A percentile compares a stretch with the other conserved stretches of the same genome.
Evolutionary conservation across 2,113 vertebrate genomes (phyloP).

Genomic region (Capra hircus): DNA sequence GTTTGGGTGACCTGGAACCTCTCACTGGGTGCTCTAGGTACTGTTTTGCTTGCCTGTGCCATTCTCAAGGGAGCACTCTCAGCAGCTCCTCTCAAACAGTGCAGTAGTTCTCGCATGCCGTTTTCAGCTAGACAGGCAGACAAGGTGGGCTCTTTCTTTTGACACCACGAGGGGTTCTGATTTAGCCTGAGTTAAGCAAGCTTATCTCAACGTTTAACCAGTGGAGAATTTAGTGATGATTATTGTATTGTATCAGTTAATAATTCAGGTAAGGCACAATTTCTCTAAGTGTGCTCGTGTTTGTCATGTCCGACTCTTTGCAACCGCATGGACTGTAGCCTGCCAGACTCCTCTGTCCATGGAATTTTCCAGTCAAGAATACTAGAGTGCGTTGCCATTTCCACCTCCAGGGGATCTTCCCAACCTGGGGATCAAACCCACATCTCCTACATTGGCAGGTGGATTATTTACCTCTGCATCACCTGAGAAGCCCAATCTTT

Average conservation of each 20-base stretch:
- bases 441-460: background rate
- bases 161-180: background rate
- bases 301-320: background rate
- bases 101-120: background rate
- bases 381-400: background rate
- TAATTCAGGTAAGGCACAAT: background rate
- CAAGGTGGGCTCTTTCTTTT: slow-evolving; percentile 23
- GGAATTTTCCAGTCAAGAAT: background rate
- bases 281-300: background rate
- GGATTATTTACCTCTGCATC: background rate
- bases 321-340: background rate
- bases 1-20: slow-evolving; percentile 34
- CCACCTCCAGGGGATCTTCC: background rate
- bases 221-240: background rate
- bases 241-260: background rate
- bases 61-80: background rate
- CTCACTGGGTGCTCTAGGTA: slow-evolving; percentile 22
- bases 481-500: background rate
- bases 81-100: background rate
- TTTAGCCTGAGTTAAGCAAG: slow-evolving; percentile 1
- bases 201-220: background rate
- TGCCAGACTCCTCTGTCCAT: background rate
- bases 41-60: background rate
- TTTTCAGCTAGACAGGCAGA: slow-evolving; percentile 6
- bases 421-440: background rate